Base-by-base conservation (phyloP, 2,113 vertebrate genomes). In the Rhea americana region DNA sequence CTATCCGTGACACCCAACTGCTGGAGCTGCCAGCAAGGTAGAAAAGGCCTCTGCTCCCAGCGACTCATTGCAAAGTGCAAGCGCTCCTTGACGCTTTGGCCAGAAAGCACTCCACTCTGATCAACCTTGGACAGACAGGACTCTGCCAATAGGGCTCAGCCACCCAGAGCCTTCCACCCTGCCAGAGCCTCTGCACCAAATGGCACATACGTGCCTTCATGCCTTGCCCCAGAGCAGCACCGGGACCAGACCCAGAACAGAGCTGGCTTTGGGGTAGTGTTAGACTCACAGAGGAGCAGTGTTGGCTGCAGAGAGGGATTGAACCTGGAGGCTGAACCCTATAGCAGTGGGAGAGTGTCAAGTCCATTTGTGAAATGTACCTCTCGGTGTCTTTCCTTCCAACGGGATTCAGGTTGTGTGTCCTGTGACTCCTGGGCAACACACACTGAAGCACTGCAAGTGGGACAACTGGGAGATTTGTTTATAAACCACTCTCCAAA, bases 401-500 rank as follows among this genome's bases (percentile, higher is more conserved):
- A 19, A 75, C 37, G 51, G 7, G 43, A 22, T 21, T 86, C 3
- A 3, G 26, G 56, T 53, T 32, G 5, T 2, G 7, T 14, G 28
- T 12, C 48, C 19, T 1, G 2, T 6, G 45, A 65, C 37, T 58
- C 16, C 55, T 32, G 28, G 10, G 30, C 55, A 32, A 5, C 55
- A 28, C 30, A 11, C 9, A 10, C 28, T 17, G 16, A 58, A 58
- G 55, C 26, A 22, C 56, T 25, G 58, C 12, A 28, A 65, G 56
- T 45, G 56, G 51, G 70, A 4, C 50, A 61, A 82, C 24, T 11
- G 32, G 72, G 35, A 87, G 28, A 50, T 4, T 4, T 8, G 3
- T 61, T 16, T 16, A 47, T 72, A 82, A 75, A 14, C 16, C 28
- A 78, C 0, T 0, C 30, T 55, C 12, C 39, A 0, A 0, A 47